Evolutionary conservation across 1,140 invertebrate genomes (phyloP).

Genomic region (Drosophila subpulchrella): DNA sequence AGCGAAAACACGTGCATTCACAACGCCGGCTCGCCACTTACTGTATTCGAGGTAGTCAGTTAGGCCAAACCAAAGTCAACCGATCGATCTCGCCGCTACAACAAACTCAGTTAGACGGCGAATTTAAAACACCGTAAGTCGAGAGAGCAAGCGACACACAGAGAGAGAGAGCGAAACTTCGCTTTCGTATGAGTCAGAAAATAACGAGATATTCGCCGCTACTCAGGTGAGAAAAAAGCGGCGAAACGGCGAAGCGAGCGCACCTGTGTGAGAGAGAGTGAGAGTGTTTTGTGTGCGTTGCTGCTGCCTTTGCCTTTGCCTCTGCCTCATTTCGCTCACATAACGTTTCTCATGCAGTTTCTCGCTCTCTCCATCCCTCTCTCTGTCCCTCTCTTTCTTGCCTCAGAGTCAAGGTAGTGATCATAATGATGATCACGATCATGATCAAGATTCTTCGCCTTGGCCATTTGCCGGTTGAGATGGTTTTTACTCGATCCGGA

Average conservation of each 20-base stretch:
- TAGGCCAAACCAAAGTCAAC: constrained; percentile 76
- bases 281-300: constrained; percentile 73
- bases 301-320: background rate
- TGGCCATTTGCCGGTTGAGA: constrained; percentile 76
- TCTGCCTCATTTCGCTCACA: constrained; percentile 73
- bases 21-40: constrained; percentile 84
- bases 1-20: constrained; percentile 84
- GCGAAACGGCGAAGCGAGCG: constrained; percentile 18
- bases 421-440: constrained; percentile 50
- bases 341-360: constrained; percentile 84
- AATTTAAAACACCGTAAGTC: constrained; percentile 79
- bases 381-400: constrained; percentile 27
- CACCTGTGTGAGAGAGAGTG: constrained; percentile 71
- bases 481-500: constrained; percentile 44
- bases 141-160: constrained; percentile 9
- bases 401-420: constrained; percentile 83
- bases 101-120: constrained; percentile 77
- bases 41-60: constrained; percentile 84
- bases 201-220: constrained; percentile 15
- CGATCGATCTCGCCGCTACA: constrained; percentile 50
- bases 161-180: constrained; percentile 44
- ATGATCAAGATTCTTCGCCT: constrained; percentile 49
- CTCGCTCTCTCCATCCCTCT: constrained; percentile 22
- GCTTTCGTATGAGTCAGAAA: constrained; percentile 67
- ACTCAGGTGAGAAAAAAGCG: constrained; percentile 7